Evolutionary conservation across 2,797 vertebrate species (phyloP).

Genomic region (Alca torda): DNA sequence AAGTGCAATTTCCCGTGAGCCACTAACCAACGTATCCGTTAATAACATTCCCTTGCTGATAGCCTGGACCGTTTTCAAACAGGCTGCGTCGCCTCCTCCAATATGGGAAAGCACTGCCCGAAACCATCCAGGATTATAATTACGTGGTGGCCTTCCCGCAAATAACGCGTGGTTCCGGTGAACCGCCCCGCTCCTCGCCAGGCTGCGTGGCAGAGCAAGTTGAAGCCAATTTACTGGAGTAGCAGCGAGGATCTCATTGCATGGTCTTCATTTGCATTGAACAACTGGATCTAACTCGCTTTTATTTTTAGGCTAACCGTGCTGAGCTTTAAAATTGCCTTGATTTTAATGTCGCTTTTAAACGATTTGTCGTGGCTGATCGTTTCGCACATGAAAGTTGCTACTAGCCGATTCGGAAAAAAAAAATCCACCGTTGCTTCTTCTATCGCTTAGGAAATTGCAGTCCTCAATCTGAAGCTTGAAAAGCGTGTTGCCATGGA

Average conservation of each 20-base stretch:
- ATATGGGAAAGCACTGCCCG: not conserved
- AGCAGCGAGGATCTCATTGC: not conserved
- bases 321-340: slow-evolving; percentile 38
- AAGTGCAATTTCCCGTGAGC: not conserved
- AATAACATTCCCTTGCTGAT: not conserved
- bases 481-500: slow-evolving; percentile 81
- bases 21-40: not conserved
- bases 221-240: not conserved
- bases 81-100: not conserved
- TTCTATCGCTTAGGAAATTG: slow-evolving; percentile 72
- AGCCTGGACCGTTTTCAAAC: slow-evolving; percentile 13
- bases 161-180: not conserved
- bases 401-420: not conserved
- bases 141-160: not conserved
- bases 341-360: not conserved
- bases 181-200: slow-evolving; percentile 8
- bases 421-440: slow-evolving; percentile 24
- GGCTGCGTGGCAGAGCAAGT: not conserved
- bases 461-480: slow-evolving; percentile 71
- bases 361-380: slow-evolving; percentile 14
- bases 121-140: not conserved
- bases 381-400: slow-evolving; percentile 32
- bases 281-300: slow-evolving; percentile 17
- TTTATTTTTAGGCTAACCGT: slow-evolving; percentile 30
- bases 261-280: not conserved